Base-by-base conservation (phyloP, 1,140 invertebrate species). In the Diuraphis noxia region DNA sequence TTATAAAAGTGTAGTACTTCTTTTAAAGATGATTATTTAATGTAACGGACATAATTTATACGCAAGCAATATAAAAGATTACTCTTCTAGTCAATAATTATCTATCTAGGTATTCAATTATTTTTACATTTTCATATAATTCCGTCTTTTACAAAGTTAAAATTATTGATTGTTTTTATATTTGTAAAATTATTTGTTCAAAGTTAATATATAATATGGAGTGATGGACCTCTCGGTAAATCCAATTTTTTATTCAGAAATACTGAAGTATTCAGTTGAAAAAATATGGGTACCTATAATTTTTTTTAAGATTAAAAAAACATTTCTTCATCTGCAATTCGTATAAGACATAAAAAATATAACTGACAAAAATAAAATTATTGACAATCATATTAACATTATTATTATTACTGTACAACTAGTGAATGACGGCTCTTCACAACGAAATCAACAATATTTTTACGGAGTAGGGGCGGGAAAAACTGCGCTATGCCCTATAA, bases 271-370 rank as follows among this genome's bases (percentile, higher is more conserved):
- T 63, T 30, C 9, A 10, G 30, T n/a, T 72, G 1, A n/a, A 7
- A 13, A 72, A 72, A n/a, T n/a, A n/a, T n/a, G 5, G 0, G 5
- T 72, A n/a, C 6, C 30, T 34, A 17, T 63, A n/a, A n/a, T n/a
- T n/a, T n/a, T 72, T n/a, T 1, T 3, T 63, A 17, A n/a, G 0
- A n/a, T 30, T 56, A 72, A n/a, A 72, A 63, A 72, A 72, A 13
- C 25, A 1, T 0, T 7, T 56, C 30, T 56, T 2, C 0, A n/a
- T 19, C 13, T 4, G n/a, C n/a, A n/a, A n/a, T 3, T n/a, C 34
- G n/a, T 63, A 63, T 4, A n/a, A n/a, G 30, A n/a, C 10, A 63
- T 63, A 63, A 0, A 63, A 30, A 9, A 63, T 72, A 72, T 72
- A n/a, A 72, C 30, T n/a, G n/a, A n/a, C 13, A 72, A n/a, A 72